These are phyloP conservation scores for Philereme transversata DNA, from an alignment of 2,888 invertebrate species.

Conservation along the genomic window DNA sequence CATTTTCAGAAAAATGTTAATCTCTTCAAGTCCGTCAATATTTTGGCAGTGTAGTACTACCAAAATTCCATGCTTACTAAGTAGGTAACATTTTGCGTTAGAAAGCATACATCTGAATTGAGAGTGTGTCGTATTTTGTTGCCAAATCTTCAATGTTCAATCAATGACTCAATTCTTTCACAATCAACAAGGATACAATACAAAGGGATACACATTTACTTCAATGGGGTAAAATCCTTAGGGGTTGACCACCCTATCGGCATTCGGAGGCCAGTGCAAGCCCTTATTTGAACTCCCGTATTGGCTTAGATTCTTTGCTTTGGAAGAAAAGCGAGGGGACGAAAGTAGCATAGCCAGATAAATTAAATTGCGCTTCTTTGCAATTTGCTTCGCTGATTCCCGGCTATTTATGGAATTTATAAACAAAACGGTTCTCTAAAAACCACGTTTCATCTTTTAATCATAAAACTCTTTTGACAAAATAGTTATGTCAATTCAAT, in stretches of 20 bases:
- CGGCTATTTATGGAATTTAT: constrained; percentile 10
- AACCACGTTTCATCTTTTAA: background rate
- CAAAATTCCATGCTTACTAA: too few relatives aligned
- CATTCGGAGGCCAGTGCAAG: constrained; percentile 39
- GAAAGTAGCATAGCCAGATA: constrained; percentile 24
- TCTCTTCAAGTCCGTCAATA: too few relatives aligned
- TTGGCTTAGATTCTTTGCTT: constrained; percentile 61
- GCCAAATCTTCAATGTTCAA: background rate
- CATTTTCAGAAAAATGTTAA: too few relatives aligned
- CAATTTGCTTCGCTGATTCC: constrained; percentile 20
- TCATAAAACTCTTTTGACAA: too few relatives aligned
- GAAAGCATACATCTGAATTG: too few relatives aligned
- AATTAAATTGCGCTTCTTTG: constrained; percentile 27
- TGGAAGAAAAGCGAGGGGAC: constrained; percentile 31
- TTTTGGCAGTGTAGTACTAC: too few relatives aligned
- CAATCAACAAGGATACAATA: constrained; percentile 30
- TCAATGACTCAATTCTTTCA: constrained; percentile 25
- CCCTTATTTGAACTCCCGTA: constrained; percentile 71
- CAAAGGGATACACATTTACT: constrained; percentile 37
- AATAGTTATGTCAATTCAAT: background rate
- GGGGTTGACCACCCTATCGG: constrained; percentile 34
- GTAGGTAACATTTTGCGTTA: too few relatives aligned
- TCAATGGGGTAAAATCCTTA: constrained; percentile 45
- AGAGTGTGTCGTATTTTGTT: background rate
- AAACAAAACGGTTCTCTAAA: background rate